Base-by-base conservation (phyloP, 2,888 invertebrate species). In the Caenorhabditis zanzibari region DNA sequence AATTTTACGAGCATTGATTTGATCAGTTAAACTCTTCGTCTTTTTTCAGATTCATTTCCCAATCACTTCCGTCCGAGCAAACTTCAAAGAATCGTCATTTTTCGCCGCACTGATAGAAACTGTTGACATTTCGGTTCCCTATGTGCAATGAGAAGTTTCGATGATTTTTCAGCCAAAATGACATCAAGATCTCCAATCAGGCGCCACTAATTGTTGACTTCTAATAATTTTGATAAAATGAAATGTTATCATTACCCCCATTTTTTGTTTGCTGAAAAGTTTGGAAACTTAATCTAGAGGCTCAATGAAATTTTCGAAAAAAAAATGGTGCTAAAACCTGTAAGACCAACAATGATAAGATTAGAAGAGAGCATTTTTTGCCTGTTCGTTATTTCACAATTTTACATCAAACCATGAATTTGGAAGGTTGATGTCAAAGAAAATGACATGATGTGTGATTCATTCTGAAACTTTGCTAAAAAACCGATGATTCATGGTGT, bases 71-170 rank as follows among this genome's bases (percentile, higher is more conserved):
- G 9, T 26, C 19, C 41, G 49, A 64, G 19, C 47, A 66, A 66
- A 66, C 52, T 66, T 66, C 49, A 35, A 19, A 66, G 66, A 66
- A 66, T 66, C 66, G 66, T 66, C 66, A 66, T 35, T 66, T 52
- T 6, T 3, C 6, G 10, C 38, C 38, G 38, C 32, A n/a, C 49
- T 66, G 66, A 49, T 66, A 66, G 19, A 24, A 22, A 41, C 38
- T 12, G 54, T 54, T 52, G 52, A 66, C 66, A 66, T 66, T 52
- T 52, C 49, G 24, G 28, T 49, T 52, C 66, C 19, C 12, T 35
- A 4, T 6, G 22, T 49, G 41, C 4, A 44, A 44, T 64, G 63
- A 64, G 52, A 22, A 9, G 16, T 22, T n/a, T 19, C 3, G 52
- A 66, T 66, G 52, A 52, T 52, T 16, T 66, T 52, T 28, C 49